phyloP scores from a whole-genome alignment of 2,888 invertebrate genomes.

The Patella ulyssiponensis region DNA sequence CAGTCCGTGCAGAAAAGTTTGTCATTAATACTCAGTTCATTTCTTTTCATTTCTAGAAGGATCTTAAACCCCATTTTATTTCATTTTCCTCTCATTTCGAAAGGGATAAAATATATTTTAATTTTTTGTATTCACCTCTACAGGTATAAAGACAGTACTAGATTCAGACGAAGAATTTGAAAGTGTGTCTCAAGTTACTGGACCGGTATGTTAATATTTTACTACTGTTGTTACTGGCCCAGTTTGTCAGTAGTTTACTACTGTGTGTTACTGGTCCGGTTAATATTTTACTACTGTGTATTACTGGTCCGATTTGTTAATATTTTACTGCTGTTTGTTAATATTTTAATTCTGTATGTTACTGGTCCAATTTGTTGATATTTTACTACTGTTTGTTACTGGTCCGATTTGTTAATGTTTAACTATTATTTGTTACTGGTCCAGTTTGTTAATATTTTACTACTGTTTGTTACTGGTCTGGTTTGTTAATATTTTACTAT shows the following conservation, averaged over 20 bases:
- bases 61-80: too few relatives aligned
- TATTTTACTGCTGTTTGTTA: neutral
- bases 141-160: neutral
- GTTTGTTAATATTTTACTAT: slow-evolving; percentile 30
- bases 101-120: too few relatives aligned
- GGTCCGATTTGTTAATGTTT: neutral
- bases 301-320: slow-evolving; percentile 64
- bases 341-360: too few relatives aligned
- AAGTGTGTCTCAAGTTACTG: slow-evolving; percentile 68
- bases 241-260: neutral
- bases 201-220: slow-evolving; percentile 56
- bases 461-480: neutral
- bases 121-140: too few relatives aligned
- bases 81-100: too few relatives aligned
- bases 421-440: slow-evolving; percentile 49
- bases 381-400: neutral
- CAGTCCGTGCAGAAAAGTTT: too few relatives aligned
- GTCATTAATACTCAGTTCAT: too few relatives aligned
- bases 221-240: too few relatives aligned
- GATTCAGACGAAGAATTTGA: slow-evolving; percentile 66
- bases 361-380: neutral
- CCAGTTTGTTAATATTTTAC: slow-evolving; percentile 52
- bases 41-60: too few relatives aligned
- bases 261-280: neutral
- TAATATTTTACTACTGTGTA: slow-evolving; percentile 20